These are phyloP conservation scores for Xiphophorus hellerii DNA, from an alignment of 2,113 vertebrate species.

Conservation along the genomic window DNA sequence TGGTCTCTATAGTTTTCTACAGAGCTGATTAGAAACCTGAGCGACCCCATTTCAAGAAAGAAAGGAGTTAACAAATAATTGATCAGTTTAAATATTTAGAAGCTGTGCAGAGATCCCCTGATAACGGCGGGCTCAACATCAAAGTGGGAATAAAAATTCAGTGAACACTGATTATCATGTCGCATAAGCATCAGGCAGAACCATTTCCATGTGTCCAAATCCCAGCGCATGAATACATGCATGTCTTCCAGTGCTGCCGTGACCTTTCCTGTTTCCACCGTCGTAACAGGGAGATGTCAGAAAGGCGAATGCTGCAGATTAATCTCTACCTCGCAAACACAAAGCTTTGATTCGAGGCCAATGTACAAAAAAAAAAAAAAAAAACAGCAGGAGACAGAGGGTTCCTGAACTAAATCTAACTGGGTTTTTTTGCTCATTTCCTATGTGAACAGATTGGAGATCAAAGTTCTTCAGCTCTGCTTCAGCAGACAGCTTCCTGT, in stretches of 20 bases:
- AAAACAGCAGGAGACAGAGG: slow-evolving; percentile 2
- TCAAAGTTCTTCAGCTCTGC: slow-evolving; percentile 49
- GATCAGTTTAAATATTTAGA: slow-evolving; percentile 20
- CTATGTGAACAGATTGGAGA: slow-evolving; percentile 49
- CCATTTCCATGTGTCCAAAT: slow-evolving; percentile 29
- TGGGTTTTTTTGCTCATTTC: slow-evolving; percentile 37
- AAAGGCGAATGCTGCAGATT: slow-evolving; percentile 50
- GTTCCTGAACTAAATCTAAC: slow-evolving; percentile 57
- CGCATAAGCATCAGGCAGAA: slow-evolving; percentile 30
- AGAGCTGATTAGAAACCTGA: neutral
- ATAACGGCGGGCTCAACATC: slow-evolving; percentile 15
- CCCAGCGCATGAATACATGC: slow-evolving; percentile 46
- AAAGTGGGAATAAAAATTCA: slow-evolving; percentile 21
- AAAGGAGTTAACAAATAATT: neutral
- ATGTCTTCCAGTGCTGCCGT: slow-evolving; percentile 24
- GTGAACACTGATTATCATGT: slow-evolving; percentile 36
- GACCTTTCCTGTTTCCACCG: slow-evolving; percentile 36
- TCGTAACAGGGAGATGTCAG: slow-evolving; percentile 3
- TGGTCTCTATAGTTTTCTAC: neutral
- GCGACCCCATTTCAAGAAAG: neutral
- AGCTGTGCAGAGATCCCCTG: neutral
- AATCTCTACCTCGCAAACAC: slow-evolving; percentile 38
- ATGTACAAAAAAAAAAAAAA: slow-evolving; percentile 28
- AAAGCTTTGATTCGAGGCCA: slow-evolving; percentile 33
- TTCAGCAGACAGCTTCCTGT: slow-evolving; percentile 42